phyloP scores from a whole-genome alignment of 1,140 invertebrate species.

The Octopus bimaculoides region DNA sequence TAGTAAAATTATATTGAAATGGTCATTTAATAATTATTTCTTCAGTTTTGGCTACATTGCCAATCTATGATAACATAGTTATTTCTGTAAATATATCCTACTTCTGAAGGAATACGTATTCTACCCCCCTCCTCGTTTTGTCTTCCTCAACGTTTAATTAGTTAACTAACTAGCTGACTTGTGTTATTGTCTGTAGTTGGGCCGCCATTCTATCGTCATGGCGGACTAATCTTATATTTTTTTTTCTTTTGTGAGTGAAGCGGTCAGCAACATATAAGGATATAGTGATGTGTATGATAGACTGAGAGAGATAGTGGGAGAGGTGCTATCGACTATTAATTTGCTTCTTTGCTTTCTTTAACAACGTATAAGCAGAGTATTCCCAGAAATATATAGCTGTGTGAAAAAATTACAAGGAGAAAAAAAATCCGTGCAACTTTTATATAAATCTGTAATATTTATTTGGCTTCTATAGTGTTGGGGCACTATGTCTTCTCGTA shows the following conservation, averaged over 20 bases:
- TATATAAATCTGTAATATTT: not conserved
- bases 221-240: constrained; percentile 3
- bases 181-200: not conserved
- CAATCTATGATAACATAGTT: no score
- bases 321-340: not conserved
- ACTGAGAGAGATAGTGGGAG: not conserved
- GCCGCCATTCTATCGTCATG: not conserved
- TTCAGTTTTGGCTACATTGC: no score
- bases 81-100: no score
- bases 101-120: no score
- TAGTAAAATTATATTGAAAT: no score
- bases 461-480: not conserved
- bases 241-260: constrained; percentile 3
- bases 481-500: constrained; percentile 9
- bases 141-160: no score
- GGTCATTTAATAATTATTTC: no score
- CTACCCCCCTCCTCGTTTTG: no score
- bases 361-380: not conserved
- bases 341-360: not conserved
- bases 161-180: no score
- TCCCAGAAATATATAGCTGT: no score
- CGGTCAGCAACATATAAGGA: constrained; percentile 7
- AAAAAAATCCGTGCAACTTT: no score
- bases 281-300: not conserved
- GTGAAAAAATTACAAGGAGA: no score